phyloP scores from a whole-genome alignment of 1,140 invertebrate genomes.

The Rhizoglyphus robini region DNA sequence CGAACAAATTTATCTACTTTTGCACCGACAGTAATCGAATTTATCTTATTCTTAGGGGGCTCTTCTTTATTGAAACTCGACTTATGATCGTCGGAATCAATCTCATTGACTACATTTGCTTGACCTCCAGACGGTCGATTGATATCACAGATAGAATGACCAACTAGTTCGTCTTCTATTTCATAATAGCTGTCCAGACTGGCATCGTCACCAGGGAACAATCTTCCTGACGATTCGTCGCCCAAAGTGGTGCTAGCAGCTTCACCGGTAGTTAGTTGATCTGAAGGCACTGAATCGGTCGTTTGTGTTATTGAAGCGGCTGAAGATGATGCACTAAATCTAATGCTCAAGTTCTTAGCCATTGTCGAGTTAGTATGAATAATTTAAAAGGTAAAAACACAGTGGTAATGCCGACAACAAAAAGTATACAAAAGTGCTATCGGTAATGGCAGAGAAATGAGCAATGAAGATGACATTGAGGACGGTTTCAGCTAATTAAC shows the following conservation, averaged over 20 bases:
- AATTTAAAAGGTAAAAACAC: too few species aligned
- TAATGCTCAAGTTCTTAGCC: constrained; percentile 3
- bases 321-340: not conserved
- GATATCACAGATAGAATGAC: not conserved
- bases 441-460: too few species aligned
- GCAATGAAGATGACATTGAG: too few species aligned
- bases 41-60: not conserved
- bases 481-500: too few species aligned
- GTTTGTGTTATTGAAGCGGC: not conserved
- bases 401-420: too few species aligned
- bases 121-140: too few species aligned
- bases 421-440: too few species aligned
- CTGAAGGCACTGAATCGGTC: too few species aligned
- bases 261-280: not conserved
- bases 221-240: not conserved
- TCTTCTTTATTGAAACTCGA: not conserved
- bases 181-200: not conserved
- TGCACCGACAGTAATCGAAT: not conserved
- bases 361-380: not conserved
- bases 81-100: not conserved
- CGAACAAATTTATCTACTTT: constrained; percentile 1
- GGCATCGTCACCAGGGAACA: not conserved
- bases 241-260: not conserved
- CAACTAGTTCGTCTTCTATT: not conserved
- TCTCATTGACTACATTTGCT: too few species aligned